These are phyloP conservation scores for Protonibea diacanthus DNA, from an alignment of 2,797 vertebrate species.

Conservation along the genomic window DNA sequence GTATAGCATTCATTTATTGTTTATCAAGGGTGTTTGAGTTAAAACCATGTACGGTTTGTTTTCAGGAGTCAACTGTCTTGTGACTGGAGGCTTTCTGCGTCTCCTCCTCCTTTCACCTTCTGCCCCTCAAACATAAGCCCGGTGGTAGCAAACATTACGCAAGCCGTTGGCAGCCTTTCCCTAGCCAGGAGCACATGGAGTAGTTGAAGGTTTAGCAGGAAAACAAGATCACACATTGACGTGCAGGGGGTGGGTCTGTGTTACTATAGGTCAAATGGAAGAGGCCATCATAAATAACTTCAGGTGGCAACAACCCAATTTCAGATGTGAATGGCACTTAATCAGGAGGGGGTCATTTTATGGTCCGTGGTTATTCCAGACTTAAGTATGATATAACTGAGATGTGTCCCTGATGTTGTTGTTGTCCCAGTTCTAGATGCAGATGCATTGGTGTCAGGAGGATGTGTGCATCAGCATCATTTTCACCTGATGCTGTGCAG, in stretches of 20 bases:
- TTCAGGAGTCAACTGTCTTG: slow-evolving; percentile 73
- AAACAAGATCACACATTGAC: slow-evolving; percentile 77
- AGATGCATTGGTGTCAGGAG: not conserved
- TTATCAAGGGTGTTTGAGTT: slow-evolving; percentile 56
- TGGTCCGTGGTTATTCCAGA: slow-evolving; percentile 19
- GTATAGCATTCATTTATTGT: slow-evolving; percentile 44
- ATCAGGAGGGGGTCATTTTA: slow-evolving; percentile 19
- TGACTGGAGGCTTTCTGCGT: slow-evolving; percentile 67
- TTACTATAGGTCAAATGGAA: slow-evolving; percentile 71
- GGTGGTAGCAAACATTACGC: slow-evolving; percentile 82
- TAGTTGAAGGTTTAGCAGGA: slow-evolving; percentile 73
- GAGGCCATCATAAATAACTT: slow-evolving; percentile 61
- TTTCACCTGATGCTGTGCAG: not conserved
- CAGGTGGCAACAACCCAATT: slow-evolving; percentile 40
- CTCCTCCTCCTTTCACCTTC: slow-evolving; percentile 70
- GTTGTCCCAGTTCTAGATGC: not conserved
- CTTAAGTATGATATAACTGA: slow-evolving; percentile 47
- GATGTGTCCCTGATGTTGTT: slow-evolving; percentile 47
- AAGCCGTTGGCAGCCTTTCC: slow-evolving; percentile 64
- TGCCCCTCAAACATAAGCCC: slow-evolving; percentile 70
- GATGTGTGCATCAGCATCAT: not conserved
- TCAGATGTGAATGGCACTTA: slow-evolving; percentile 45
- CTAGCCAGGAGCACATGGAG: slow-evolving; percentile 77
- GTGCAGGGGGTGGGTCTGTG: slow-evolving; percentile 62
- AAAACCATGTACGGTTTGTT: slow-evolving; percentile 76